Base-by-base conservation (phyloP, 2,797 vertebrate species). In the Prunella strophiata region DNA sequence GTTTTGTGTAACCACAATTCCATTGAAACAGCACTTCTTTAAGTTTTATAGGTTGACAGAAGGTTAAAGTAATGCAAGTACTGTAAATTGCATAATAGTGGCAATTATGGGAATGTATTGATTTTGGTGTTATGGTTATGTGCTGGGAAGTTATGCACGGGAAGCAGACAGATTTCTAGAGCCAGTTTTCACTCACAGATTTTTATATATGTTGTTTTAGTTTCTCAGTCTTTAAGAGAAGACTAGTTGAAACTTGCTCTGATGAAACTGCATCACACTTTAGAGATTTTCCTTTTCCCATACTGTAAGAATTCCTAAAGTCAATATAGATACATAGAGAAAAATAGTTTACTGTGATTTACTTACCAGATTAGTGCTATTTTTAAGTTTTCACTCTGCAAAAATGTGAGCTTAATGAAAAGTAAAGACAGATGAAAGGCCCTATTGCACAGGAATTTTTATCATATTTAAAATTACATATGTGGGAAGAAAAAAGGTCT, bases 21-120 rank as follows among this genome's bases (percentile, higher is more conserved):
- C 88, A 95, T 90, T 86, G 67, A 92, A 96, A 72, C 78, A 95
- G 88, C 91, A 73, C 94, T 96, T 92, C 16, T 93, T 94, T 73
- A 84, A 82, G 68, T 88, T 91, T 91, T 94, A 87, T 91, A 92
- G 96, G 94, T 92, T 96, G 91, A 91, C 83, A 88, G 92, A 91
- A 93, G 85, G 82, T 97, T 96, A 94, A 97, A 62, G 55, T 83
- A 79, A 95, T 86, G 85, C 86, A 88, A 94, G 80, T 73, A 83
- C 88, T 71, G 52, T 95, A 96, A 97, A 97, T 47, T 83, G 80
- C 88, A 17, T 97, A 97, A 96, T 96, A 95, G 94, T 29, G 89
- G 89, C 95, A 96, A 97, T 97, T 96, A 94, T 91, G 92, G 81
- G 91, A 91, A 77, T 59, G 63, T 79, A 97, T 96, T 91, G 81